Evolutionary conservation across 2,888 invertebrate genomes (phyloP), one percentile per base, ranked within the genome.

Genomic region (Nasonia oneida): DNA sequence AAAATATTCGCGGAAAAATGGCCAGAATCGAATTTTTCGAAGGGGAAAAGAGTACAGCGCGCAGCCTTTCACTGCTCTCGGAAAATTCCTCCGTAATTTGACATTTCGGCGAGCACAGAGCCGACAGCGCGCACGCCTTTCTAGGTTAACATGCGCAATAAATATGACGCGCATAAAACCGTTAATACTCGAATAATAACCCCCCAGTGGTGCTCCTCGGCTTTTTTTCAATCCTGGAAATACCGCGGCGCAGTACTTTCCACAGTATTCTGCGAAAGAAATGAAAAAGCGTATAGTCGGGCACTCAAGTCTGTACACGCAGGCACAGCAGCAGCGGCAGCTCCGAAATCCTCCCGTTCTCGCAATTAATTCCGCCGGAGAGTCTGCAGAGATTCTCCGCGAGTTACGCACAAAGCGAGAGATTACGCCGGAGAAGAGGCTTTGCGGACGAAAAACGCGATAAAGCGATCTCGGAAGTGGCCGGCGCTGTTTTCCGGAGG

Each of bases 391-490:
- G 18, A 53, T 53, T 53, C 53, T 18, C 42, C 29, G 18, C 64
- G 29, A n/a, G 67, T 33, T n/a, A 67, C 67, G 67, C 33, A 33
- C 33, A 67, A 67, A 67, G 33, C 67, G 29, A 29, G 10, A 61
- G 57, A 61, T 61, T 61, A 61, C 8, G 53, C 53, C 53, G 0
- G 53, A 18, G 53, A 53, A 53, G 53, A 53, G 23, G 33, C 67
- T 67, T 67, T 29, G 33, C 14, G 67, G 67, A 14, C 33, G 67
- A 29, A 67, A 67, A 67, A 67, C 67, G 67, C 67, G 67, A 67
- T 67, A 67, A 67, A 67, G 33, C 14, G 29, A 64, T 64, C 64
- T 23, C 64, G 29, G 14, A 14, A 64, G 23, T 64, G 14, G 23
- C 18, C 23, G 64, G 10, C 12, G 64, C 8, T 29, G 23, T 64